These are phyloP conservation scores for Columba livia DNA, from an alignment of 2,113 vertebrate species.

Conservation along the genomic window DNA sequence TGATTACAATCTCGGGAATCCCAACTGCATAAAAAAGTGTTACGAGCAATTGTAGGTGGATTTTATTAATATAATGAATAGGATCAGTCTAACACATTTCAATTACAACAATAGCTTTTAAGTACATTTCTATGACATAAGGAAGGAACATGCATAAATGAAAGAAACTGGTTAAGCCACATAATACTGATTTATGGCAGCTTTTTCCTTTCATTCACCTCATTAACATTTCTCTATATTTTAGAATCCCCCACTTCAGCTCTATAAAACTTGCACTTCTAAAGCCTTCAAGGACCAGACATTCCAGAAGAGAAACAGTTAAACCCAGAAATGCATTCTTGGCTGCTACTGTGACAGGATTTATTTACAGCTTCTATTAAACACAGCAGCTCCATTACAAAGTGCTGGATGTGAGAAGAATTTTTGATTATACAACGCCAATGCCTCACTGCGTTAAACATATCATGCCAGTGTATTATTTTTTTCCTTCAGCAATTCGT, in stretches of 20 bases:
- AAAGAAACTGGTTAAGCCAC: conserved; percentile 65
- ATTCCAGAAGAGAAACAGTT: conserved; percentile 69
- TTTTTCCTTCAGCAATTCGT: conserved; percentile 68
- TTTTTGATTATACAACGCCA: conserved; percentile 82
- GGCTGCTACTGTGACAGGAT: conserved; percentile 72
- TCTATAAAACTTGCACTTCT: conserved; percentile 17
- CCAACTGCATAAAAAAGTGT: conserved; percentile 66
- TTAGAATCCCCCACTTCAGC: background rate
- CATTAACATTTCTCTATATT: conserved; percentile 25
- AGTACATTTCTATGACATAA: conserved; percentile 66
- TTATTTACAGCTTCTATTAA: conserved; percentile 74
- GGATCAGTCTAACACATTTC: conserved; percentile 69
- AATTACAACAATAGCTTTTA: conserved; percentile 74
- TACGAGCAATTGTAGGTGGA: conserved; percentile 67
- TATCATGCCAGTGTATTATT: conserved; percentile 63
- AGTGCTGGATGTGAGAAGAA: conserved; percentile 82
- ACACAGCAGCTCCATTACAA: conserved; percentile 78
- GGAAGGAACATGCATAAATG: conserved; percentile 62
- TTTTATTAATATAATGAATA: conserved; percentile 73
- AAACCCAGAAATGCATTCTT: conserved; percentile 68
- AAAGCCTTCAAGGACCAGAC: conserved; percentile 9
- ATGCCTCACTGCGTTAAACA: conserved; percentile 61
- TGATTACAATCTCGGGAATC: conserved; percentile 69
- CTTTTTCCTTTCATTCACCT: conserved; percentile 55
- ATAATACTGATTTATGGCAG: conserved; percentile 59